Base-by-base conservation (phyloP, 2,888 invertebrate species). In the Pristionchus maxplancki region DNA sequence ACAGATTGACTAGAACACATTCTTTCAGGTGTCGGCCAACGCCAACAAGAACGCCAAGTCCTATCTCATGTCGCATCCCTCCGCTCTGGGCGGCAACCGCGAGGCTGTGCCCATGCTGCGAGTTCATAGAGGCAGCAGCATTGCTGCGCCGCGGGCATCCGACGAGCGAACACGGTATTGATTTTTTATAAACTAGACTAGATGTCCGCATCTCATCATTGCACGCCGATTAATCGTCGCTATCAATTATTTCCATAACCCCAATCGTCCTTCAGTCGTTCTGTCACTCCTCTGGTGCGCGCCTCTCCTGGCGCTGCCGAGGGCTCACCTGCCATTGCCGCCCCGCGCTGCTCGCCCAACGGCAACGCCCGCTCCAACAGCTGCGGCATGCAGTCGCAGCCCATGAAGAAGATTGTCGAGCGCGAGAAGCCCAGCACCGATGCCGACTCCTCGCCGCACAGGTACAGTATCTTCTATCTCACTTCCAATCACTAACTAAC, bases 21-120 rank as follows among this genome's bases (percentile, higher is more conserved):
- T 9, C 11, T 90, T 93, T 28, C 71, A 93, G 93, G 93, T 93
- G 31, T 92, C 94, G 31, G 93, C 93, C 40, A 93, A 92, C 78
- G 94, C 94, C 71, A 94, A 94, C 88, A 93, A 93, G 89, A 94
- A 93, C 86, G 92, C 93, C 44, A 93, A 93, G 88, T 93, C 90
- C 82, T 91, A 93, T 88, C 90, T 94, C 64, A 91, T 93, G 91
- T 93, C 91, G 83, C 92, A 94, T 90, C 94, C 94, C 13, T 90
- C 92, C 28, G 93, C 92, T 40, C 90, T 94, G 24, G 88, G 88
- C 28, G 81, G 88, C 34, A 90, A 90, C 78, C 92, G 93, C 74
- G 93, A 93, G 78, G 90, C 92, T 40, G 87, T 93, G 58, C 94
- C 94, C 44, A 94, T 93, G 92, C 91, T 94, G n/a, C 92, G 94